Percentiles rank a stretch among this genome's conserved stretches.
These are phyloP conservation scores for Probaryconus sp. DNA, from an alignment of 1,140 invertebrate genomes.

Conservation along the genomic window DNA sequence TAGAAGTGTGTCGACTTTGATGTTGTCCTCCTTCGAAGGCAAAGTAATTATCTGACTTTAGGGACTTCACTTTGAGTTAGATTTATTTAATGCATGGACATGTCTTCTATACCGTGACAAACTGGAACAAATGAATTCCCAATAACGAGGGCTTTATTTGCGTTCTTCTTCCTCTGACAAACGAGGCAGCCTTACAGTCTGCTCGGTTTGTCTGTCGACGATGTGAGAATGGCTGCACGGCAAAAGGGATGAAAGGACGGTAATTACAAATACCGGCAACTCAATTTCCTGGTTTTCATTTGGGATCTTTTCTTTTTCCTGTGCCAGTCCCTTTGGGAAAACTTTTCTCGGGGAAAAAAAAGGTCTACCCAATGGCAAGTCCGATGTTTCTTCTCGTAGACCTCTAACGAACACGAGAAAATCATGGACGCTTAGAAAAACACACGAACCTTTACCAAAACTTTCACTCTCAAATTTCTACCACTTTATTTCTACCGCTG, in stretches of 20 bases:
- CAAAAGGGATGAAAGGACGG: slow-evolving; percentile 56
- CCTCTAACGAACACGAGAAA: slow-evolving; percentile 24
- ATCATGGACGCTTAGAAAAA: slow-evolving; percentile 11
- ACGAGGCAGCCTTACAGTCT: slow-evolving; percentile 28
- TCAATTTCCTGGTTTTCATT: slow-evolving; percentile 60
- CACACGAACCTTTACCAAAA: neutral
- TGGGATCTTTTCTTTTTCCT: slow-evolving; percentile 42
- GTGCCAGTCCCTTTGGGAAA: slow-evolving; percentile 28
- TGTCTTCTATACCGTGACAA: slow-evolving; percentile 10
- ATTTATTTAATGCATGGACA: slow-evolving; percentile 50
- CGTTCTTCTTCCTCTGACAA: slow-evolving; percentile 38
- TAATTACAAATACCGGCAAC: slow-evolving; percentile 66
- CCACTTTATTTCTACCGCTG: neutral
- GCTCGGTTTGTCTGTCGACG: slow-evolving; percentile 31
- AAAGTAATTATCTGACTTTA: slow-evolving; percentile 46
- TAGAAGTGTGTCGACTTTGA: slow-evolving; percentile 10
- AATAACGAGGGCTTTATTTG: slow-evolving; percentile 52
- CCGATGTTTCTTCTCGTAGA: slow-evolving; percentile 19
- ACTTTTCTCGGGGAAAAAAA: slow-evolving; percentile 25
- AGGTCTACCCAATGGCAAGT: slow-evolving; percentile 1
- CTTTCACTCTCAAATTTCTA: slow-evolving; percentile 13
- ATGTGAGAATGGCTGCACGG: slow-evolving; percentile 49
- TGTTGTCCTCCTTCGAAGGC: slow-evolving; percentile 19
- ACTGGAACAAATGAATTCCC: slow-evolving; percentile 50
- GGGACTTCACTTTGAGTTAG: slow-evolving; percentile 18